Percentiles rank a stretch among this genome's conserved stretches.
phyloP scores from a whole-genome alignment of 2,888 invertebrate species.

The Zaprionus bogoriensis region DNA sequence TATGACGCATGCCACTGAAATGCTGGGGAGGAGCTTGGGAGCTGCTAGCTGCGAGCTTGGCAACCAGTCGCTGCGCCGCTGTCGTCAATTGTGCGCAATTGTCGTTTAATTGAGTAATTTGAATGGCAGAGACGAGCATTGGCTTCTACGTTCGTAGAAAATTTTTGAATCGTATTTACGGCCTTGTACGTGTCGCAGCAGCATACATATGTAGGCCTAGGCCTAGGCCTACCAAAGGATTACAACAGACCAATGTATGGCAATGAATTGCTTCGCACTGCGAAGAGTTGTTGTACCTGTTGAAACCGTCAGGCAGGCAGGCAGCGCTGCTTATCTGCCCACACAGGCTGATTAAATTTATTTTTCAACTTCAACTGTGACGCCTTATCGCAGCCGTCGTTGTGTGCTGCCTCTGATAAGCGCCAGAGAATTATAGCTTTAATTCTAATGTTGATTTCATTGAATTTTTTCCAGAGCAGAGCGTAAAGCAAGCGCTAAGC shows the following conservation, averaged over 20 bases:
- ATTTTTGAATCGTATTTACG: constrained; percentile 40
- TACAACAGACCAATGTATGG: constrained; percentile 5
- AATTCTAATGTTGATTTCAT: constrained; percentile 65
- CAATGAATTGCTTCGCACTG: constrained; percentile 19
- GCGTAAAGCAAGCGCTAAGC: constrained; percentile 14
- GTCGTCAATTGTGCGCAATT: constrained; percentile 69
- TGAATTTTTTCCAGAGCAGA: constrained; percentile 41
- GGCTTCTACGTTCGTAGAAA: constrained; percentile 22
- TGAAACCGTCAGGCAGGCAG: constrained; percentile 58
- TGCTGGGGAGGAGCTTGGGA: constrained; percentile 44
- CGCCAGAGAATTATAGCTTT: constrained; percentile 63
- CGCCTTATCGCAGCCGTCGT: constrained; percentile 58
- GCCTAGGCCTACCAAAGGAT: not conserved
- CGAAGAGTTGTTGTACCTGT: constrained; percentile 37
- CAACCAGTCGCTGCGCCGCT: constrained; percentile 7
- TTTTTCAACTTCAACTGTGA: constrained; percentile 52
- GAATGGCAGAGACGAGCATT: constrained; percentile 41
- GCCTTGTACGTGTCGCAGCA: constrained; percentile 45
- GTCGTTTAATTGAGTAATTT: constrained; percentile 68
- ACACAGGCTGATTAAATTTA: constrained; percentile 59
- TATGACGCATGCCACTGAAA: constrained; percentile 54
- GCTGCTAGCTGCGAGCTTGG: constrained; percentile 13
- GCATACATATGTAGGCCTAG: too few relatives aligned
- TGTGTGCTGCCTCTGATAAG: constrained; percentile 55
- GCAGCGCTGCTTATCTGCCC: constrained; percentile 51